Base-by-base conservation (phyloP, 2,888 invertebrate genomes). In the Galerucella calmariensis region DNA sequence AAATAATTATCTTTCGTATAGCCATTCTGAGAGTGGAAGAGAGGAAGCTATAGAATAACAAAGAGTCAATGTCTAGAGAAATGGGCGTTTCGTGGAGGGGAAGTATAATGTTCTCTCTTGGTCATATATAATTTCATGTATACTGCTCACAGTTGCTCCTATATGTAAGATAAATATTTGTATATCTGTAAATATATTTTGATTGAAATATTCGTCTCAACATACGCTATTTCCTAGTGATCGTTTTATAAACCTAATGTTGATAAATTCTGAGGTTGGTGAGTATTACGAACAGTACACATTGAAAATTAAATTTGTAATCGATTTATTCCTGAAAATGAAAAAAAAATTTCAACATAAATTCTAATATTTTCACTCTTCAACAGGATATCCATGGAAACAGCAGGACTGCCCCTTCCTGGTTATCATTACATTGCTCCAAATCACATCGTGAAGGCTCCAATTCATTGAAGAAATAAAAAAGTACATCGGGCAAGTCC, bases 371-470 rank as follows among this genome's bases (percentile, higher is more conserved):
- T 10, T 56, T 10, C 9, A 56, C 8, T 20, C 77, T 78, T 79
- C 74, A 27, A 41, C 80, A 97, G 97, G 92, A 96, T 97, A 94
- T 95, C 96, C 77, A 95, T 96, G 95, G 96, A 97, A 91, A 96
- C 96, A 73, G 95, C 96, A 83, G 95, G 96, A 79, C 91, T 96
- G 89, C 95, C 95, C 85, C 93, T 96, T 90, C 94, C 95, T 78
- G 95, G 95, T 82, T 96, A 95, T 90, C 96, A 95, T 89, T 96
- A 95, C 91, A 94, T 96, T 89, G 93, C 95, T 82, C 96, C 96
- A 82, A 96, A 95, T 89, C 95, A 96, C 90, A 96, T 96, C 88
- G 95, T 96, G 86, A 96, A 96, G 90, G 94, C 96, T 82, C 95
- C 95, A 86, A 95, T 96, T 88, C 95, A 96, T 91, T 87, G 86